A percentile compares a stretch with the other conserved stretches of the same genome.
These are phyloP conservation scores for Emydura subglobosa DNA, from an alignment of 2,113 vertebrate genomes.

Conservation along the genomic window DNA sequence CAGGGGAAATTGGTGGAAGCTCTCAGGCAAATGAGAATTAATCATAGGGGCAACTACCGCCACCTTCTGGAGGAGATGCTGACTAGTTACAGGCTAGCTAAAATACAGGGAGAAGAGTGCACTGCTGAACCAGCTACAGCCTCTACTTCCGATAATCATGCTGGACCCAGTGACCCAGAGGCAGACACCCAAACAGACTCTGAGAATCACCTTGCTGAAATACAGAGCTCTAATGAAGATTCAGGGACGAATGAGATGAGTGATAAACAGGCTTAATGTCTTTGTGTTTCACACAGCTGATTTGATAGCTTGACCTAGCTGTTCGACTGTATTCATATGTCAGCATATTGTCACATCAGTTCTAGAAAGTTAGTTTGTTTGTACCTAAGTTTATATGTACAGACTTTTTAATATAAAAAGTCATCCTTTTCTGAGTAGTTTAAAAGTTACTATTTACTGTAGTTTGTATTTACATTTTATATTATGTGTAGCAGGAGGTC, in stretches of 20 bases:
- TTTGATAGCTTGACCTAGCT: conserved; percentile 46
- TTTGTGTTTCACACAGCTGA: conserved; percentile 21
- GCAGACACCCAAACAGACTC: conserved; percentile 71
- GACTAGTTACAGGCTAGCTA: conserved; percentile 88
- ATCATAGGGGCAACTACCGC: conserved; percentile 97
- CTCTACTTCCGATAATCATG: conserved; percentile 62
- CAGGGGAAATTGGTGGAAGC: conserved; percentile 95
- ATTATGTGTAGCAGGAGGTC: conserved; percentile 31
- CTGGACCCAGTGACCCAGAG: conserved; percentile 59
- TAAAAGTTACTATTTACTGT: conserved; percentile 24
- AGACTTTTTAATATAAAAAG: conserved; percentile 54
- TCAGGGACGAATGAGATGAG: conserved; percentile 72
- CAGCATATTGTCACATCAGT: conserved; percentile 47
- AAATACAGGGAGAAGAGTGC: conserved; percentile 81
- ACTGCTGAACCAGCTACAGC: conserved; percentile 70
- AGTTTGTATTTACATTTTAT: conserved; percentile 19
- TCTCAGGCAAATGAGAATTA: conserved; percentile 96
- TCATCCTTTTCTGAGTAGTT: conserved; percentile 41
- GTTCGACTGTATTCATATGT: conserved; percentile 59
- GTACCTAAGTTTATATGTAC: neutral
- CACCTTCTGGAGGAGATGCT: conserved; percentile 96
- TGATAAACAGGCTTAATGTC: conserved; percentile 57
- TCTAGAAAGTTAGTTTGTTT: conserved; percentile 56
- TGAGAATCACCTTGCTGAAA: conserved; percentile 71
- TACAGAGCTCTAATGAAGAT: conserved; percentile 76